A percentile compares a stretch with the other conserved stretches of the same genome.
These are phyloP conservation scores for Astreopora myriophthalma DNA, from an alignment of 64 coral and sea anemone genomes.

Conservation along the genomic window DNA sequence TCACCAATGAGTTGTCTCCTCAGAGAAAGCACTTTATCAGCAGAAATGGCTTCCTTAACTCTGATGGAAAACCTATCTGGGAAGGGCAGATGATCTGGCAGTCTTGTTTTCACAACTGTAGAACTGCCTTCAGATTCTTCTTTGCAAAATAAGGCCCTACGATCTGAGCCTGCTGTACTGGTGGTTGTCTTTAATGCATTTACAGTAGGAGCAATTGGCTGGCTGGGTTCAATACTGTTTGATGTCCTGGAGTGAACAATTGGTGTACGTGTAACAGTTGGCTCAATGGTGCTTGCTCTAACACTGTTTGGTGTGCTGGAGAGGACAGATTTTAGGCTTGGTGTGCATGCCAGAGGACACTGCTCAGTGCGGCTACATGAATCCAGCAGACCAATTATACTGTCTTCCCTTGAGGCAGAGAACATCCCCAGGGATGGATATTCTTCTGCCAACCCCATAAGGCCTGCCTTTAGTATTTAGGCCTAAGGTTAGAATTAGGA, in stretches of 20 bases:
- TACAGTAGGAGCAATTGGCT: background rate
- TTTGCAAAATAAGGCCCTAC: background rate
- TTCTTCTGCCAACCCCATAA: background rate
- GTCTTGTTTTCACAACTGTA: background rate
- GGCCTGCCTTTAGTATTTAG: background rate
- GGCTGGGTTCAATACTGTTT: background rate
- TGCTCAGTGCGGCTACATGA: background rate
- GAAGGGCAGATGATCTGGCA: constrained; percentile 19
- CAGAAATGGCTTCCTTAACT: constrained; percentile 30
- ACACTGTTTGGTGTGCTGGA: too few species aligned
- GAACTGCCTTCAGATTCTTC: background rate
- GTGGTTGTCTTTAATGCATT: too few species aligned
- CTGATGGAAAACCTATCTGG: constrained; percentile 15
- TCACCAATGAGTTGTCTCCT: constrained; percentile 31
- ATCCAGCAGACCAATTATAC: background rate
- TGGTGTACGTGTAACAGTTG: background rate
- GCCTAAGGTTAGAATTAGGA: too few species aligned
- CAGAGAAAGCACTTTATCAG: background rate
- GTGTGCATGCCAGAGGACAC: background rate
- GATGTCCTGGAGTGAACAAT: background rate
- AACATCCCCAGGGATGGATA: background rate
- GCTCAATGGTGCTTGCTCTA: too few species aligned
- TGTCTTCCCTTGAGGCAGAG: background rate
- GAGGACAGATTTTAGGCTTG: background rate
- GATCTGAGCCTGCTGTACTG: background rate